Evolutionary conservation across 2,888 invertebrate genomes (phyloP).

Genomic region (Embidobia sp.): DNA sequence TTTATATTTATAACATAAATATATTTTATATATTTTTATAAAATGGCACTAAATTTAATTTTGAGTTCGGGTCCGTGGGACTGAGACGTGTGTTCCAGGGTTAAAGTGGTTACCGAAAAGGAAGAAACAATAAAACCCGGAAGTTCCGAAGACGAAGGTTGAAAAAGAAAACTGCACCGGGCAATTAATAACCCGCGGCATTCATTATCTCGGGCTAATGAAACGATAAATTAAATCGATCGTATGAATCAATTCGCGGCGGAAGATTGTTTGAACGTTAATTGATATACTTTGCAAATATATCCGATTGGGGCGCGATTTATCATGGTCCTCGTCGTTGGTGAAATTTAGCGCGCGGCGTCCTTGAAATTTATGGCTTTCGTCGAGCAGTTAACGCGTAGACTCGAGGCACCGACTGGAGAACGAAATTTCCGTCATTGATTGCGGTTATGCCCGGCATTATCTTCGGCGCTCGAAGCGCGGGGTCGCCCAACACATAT

Average conservation of each 20-base stretch:
- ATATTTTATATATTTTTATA: too few relatives aligned
- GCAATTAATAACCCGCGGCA: constrained; percentile 31
- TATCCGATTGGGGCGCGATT: constrained; percentile 53
- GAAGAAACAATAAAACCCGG: too few relatives aligned
- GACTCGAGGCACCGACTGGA: constrained; percentile 38
- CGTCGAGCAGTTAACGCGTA: constrained; percentile 45
- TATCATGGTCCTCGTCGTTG: constrained; percentile 44
- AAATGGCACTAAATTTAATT: too few relatives aligned
- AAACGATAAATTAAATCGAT: constrained; percentile 47
- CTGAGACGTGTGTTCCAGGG: too few relatives aligned
- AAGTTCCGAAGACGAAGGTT: too few relatives aligned
- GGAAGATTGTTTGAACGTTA: constrained; percentile 50
- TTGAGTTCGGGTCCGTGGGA: too few relatives aligned
- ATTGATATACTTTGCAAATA: constrained; percentile 58
- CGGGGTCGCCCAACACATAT: constrained; percentile 71
- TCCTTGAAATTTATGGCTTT: constrained; percentile 59
- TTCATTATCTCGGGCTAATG: constrained; percentile 35
- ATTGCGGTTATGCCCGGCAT: constrained; percentile 73
- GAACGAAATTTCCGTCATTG: constrained; percentile 74
- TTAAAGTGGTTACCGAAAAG: too few relatives aligned
- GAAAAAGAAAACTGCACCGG: too few relatives aligned
- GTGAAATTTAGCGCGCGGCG: constrained; percentile 48
- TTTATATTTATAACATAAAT: too few relatives aligned
- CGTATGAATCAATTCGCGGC: constrained; percentile 47
- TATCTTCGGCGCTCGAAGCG: constrained; percentile 67